Evolutionary conservation across 2,888 invertebrate genomes (phyloP).

Genomic region (Pterostichus madidus): DNA sequence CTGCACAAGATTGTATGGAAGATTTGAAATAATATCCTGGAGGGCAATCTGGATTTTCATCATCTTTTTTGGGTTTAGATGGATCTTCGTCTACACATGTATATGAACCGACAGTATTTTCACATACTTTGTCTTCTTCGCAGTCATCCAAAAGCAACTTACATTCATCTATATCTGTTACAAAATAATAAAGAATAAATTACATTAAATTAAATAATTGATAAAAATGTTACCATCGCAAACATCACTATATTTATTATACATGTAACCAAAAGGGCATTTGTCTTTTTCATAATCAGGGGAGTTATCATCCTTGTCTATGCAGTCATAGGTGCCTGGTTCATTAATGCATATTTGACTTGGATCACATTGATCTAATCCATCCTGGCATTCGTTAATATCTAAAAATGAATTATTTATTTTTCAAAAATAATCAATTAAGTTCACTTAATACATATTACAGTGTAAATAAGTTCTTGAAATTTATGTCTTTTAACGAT

Average conservation of each 20-base stretch:
- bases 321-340: constrained; percentile 80
- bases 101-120: constrained; percentile 75
- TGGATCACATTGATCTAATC: constrained; percentile 77
- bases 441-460: constrained; percentile 63
- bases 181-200: constrained; percentile 8
- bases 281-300: constrained; percentile 70
- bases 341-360: constrained; percentile 79
- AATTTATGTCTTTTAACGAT: constrained; percentile 72
- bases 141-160: constrained; percentile 69
- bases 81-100: constrained; percentile 70
- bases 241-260: constrained; percentile 79
- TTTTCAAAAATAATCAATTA: constrained; percentile 68
- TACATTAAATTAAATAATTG: background rate
- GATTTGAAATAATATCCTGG: constrained; percentile 75
- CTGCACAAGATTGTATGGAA: constrained; percentile 74
- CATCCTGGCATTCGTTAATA: constrained; percentile 81
- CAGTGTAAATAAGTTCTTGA: background rate
- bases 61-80: constrained; percentile 69
- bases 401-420: constrained; percentile 76
- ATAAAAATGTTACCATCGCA: constrained; percentile 76
- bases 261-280: constrained; percentile 81
- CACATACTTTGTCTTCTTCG: constrained; percentile 73
- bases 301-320: constrained; percentile 73
- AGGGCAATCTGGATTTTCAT: constrained; percentile 73
- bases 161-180: constrained; percentile 75